Conservation (phyloP, 2,888 invertebrate genomes). For the Notodonta dromedarius region DNA sequence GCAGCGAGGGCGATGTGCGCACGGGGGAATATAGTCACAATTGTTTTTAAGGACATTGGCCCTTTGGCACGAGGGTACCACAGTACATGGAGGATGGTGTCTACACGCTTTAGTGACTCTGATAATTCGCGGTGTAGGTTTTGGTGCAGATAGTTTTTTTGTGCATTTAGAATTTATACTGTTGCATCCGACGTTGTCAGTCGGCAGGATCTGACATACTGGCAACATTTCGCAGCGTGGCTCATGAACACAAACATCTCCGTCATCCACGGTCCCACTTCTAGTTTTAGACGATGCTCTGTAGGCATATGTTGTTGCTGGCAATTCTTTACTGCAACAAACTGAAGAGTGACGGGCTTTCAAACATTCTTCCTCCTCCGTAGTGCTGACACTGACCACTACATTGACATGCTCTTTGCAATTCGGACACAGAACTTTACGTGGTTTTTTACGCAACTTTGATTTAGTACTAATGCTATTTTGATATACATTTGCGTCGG, state of each 20-base stretch:
- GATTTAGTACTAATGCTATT: conserved; percentile 31
- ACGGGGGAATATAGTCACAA: conserved; percentile 70
- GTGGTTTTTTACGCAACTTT: conserved; percentile 45
- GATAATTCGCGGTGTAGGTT: conserved; percentile 55
- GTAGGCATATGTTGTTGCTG: conserved; percentile 42
- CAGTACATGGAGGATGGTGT: conserved; percentile 75
- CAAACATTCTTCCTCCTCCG: conserved; percentile 57
- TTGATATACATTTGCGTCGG: conserved; percentile 29
- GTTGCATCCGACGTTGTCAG: conserved; percentile 41
- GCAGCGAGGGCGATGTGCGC: conserved; percentile 72
- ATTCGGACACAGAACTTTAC: conserved; percentile 62
- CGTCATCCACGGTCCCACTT: conserved; percentile 38
- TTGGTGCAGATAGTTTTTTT: conserved; percentile 43
- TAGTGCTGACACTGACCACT: conserved; percentile 42
- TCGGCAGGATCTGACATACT: conserved; percentile 65
- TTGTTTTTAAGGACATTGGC: conserved; percentile 67
- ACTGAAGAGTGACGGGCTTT: conserved; percentile 42
- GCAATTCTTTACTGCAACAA: conserved; percentile 42
- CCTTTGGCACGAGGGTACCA: conserved; percentile 75
- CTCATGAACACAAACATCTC: conserved; percentile 57
- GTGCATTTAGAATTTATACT: conserved; percentile 42
- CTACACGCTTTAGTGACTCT: conserved; percentile 74
- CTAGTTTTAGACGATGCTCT: conserved; percentile 37
- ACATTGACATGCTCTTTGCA: conserved; percentile 67
- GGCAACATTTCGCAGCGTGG: conserved; percentile 70